Evolutionary conservation across 2,113 vertebrate species (phyloP).

Genomic region (Okapia johnstoni): DNA sequence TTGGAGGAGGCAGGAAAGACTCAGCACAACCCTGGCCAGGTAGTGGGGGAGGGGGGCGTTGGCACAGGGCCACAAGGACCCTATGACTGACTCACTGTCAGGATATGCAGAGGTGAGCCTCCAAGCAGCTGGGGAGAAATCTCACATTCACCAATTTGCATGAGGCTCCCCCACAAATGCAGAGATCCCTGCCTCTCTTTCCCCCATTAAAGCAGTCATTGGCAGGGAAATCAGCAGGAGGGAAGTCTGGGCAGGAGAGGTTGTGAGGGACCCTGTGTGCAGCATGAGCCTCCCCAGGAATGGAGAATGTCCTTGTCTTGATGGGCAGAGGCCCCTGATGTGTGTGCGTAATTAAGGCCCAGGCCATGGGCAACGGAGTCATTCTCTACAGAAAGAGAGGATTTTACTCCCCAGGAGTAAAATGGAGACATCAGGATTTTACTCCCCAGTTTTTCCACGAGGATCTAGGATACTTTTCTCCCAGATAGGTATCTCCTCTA

Average conservation of each 20-base stretch:
- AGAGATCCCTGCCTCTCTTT: not conserved
- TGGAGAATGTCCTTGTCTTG: not conserved
- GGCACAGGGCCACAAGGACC: not conserved
- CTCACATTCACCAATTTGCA: not conserved
- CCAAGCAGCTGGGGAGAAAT: not conserved
- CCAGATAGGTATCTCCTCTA: not conserved
- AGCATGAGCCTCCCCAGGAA: not conserved
- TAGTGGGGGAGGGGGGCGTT: rapidly evolving
- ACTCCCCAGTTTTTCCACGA: not conserved
- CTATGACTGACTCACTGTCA: not conserved
- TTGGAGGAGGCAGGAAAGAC: not conserved
- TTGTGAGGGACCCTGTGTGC: not conserved
- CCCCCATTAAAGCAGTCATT: not conserved
- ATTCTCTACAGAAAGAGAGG: not conserved
- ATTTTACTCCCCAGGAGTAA: not conserved
- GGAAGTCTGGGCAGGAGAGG: not conserved
- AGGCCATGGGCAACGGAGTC: not conserved
- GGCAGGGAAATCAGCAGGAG: not conserved
- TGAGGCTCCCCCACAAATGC: not conserved
- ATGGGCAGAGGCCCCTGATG: not conserved
- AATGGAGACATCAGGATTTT: not conserved
- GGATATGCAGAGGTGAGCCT: not conserved
- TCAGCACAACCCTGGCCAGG: not conserved
- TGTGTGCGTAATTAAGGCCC: not conserved
- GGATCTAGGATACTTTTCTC: not conserved